These are phyloP conservation scores for Muscina levida DNA, from an alignment of 2,888 invertebrate genomes.

Conservation along the genomic window DNA sequence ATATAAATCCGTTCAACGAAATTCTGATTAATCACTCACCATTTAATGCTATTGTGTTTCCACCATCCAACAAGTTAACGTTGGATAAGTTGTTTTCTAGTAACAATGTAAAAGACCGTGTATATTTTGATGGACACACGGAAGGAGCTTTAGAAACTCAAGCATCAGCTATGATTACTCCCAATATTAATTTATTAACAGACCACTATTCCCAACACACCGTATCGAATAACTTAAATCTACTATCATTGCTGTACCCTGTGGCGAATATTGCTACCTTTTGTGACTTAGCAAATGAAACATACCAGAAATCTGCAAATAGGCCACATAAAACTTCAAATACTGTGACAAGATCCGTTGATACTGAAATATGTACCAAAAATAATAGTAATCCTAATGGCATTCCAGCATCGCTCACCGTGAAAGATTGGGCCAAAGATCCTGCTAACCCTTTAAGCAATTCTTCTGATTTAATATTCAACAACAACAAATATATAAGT, in stretches of 20 bases:
- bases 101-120: conserved; percentile 72
- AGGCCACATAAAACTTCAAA: conserved; percentile 35
- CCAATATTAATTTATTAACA: conserved; percentile 75
- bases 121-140: conserved; percentile 69
- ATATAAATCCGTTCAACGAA: conserved; percentile 73
- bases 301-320: conserved; percentile 49
- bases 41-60: conserved; percentile 72
- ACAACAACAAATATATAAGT: no score
- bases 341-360: conserved; percentile 26
- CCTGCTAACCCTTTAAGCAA: no score
- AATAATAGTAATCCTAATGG: conserved; percentile 54
- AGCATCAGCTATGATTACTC: conserved; percentile 81
- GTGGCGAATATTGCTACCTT: not conserved
- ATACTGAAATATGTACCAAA: conserved; percentile 18
- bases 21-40: conserved; percentile 56
- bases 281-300: conserved; percentile 46
- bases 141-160: conserved; percentile 80
- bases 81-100: conserved; percentile 75
- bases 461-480: no score
- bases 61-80: conserved; percentile 72
- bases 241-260: conserved; percentile 82
- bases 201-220: conserved; percentile 81
- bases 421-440: conserved; percentile 77
- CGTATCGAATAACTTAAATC: conserved; percentile 81
- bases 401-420: conserved; percentile 72